Percentiles rank a stretch among this genome's conserved stretches.
phyloP scores from a whole-genome alignment of 2,888 invertebrate species.

The Drosophila yooni region DNA sequence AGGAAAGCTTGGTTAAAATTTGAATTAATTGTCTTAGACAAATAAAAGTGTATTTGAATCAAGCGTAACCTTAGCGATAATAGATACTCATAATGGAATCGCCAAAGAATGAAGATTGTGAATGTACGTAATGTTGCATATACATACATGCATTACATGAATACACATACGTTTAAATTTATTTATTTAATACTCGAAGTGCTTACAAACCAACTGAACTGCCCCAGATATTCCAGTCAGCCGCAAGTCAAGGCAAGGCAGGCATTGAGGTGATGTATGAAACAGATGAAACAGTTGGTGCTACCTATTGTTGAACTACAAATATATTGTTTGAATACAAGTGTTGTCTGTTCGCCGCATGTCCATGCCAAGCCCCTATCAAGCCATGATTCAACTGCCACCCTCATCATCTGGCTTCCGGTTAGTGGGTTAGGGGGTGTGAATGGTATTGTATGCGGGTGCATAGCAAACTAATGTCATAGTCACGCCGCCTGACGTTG shows the following conservation, averaged over 20 bases:
- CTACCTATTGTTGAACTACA: conserved; percentile 42
- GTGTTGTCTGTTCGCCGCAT: conserved; percentile 46
- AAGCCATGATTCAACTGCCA: conserved; percentile 4
- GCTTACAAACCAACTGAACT: conserved; percentile 18
- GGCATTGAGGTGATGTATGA: conserved; percentile 36
- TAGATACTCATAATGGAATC: not conserved
- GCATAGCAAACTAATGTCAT: conserved; percentile 69
- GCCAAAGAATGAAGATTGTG: not conserved
- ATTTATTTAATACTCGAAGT: not conserved
- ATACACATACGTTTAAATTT: not conserved
- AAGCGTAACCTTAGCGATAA: not conserved
- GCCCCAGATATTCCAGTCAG: conserved; percentile 9
- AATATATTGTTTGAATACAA: conserved; percentile 53
- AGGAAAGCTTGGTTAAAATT: not conserved
- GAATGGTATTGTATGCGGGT: conserved; percentile 34
- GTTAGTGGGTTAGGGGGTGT: not conserved
- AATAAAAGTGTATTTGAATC: not conserved
- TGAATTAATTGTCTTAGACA: not conserved
- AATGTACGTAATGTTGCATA: not conserved
- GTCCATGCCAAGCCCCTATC: conserved; percentile 6
- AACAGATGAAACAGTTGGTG: conserved; percentile 39
- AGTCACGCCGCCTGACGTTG: conserved; percentile 72
- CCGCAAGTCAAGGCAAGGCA: conserved; percentile 31
- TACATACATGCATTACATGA: not conserved
- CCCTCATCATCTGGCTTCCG: not conserved